Evolutionary conservation across 92 coral and sea anemone genomes (phyloP).

Genomic region (Actinernus sp.): DNA sequence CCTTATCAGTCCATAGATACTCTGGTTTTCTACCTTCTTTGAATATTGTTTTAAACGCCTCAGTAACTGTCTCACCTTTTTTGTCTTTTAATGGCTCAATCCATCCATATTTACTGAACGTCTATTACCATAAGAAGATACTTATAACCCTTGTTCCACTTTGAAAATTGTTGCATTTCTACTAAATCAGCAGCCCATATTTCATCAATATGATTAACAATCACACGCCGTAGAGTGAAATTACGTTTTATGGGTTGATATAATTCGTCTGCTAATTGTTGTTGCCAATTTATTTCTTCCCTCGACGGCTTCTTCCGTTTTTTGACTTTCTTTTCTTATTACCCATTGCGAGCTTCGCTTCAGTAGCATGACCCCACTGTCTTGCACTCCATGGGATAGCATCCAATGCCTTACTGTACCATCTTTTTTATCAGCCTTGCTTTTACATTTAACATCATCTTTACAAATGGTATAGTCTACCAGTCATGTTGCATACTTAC

Average conservation of each 20-base stretch:
- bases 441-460: constrained; percentile 1
- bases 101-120: constrained; percentile 54
- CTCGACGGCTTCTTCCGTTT: constrained; percentile 53
- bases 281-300: constrained; percentile 41
- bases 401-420: constrained; percentile 28
- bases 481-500: constrained; percentile 7
- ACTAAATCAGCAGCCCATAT: constrained; percentile 45
- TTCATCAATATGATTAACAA: constrained; percentile 43
- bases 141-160: constrained; percentile 31
- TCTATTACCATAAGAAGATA: constrained; percentile 50
- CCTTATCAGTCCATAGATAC: constrained; percentile 53
- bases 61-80: constrained; percentile 42
- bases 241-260: constrained; percentile 42
- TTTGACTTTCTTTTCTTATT: constrained; percentile 10
- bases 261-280: constrained; percentile 43
- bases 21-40: constrained; percentile 55
- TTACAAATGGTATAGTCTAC: too few species aligned
- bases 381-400: constrained; percentile 1
- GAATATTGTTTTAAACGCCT: constrained; percentile 42
- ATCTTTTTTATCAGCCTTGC: constrained; percentile 17
- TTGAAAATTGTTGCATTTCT: constrained; percentile 32
- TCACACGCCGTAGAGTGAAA: constrained; percentile 49
- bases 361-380: background rate
- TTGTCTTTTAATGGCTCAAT: constrained; percentile 52
- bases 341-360: constrained; percentile 7